Base-by-base conservation (phyloP, 1,140 invertebrate genomes). In the Planococcus citri region DNA sequence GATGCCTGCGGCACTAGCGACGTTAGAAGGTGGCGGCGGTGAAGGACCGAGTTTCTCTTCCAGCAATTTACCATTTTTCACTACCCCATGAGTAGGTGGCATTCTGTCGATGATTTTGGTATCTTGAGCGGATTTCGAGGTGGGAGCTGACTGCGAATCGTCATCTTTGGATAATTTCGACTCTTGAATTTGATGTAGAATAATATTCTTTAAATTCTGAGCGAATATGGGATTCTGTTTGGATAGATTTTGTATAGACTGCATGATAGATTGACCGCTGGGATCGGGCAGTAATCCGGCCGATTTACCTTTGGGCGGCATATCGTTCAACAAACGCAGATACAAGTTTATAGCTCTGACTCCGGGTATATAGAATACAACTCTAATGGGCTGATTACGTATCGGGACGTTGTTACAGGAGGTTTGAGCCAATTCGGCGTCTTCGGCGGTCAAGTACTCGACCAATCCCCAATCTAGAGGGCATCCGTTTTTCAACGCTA, bases 301-400 rank as follows among this genome's bases (percentile, higher is more conserved):
- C 38, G 76, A 76, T 74, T 79, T 80, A 17, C 70, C 60, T 25
- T 17, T n/a, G 72, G 75, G 76, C 74, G 80, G 79, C 69, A 77
- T 74, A 68, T 82, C 80, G 71, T 80, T 81, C 0, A 82, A 74
- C 6, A 82, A 73, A 71, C 81, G 80, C 73, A 83, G 80, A 74
- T 82, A 84, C 37, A 84, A 78, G 72, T 80, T 82, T 68, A 84
- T 82, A 8, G 83, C 83, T 70, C 82, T 75, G 12, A 83, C 81
- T 27, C 82, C 83, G 10, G 84, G 83, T 33, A 84, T 82, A 73
- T 83, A 84, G 72, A 81, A 85, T n/a, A 79, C 80, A 1, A 84
- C 77, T 10, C 80, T 75, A 38, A 84, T 80, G 29, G 76, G 74
- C 27, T 78, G 76, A 8, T 79, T 80, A 25, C 80, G 75, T 17